A percentile compares a stretch with the other conserved stretches of the same genome.
These are phyloP conservation scores for Myrmophylax atrothorax DNA, from an alignment of 2,113 vertebrate genomes.

Conservation along the genomic window DNA sequence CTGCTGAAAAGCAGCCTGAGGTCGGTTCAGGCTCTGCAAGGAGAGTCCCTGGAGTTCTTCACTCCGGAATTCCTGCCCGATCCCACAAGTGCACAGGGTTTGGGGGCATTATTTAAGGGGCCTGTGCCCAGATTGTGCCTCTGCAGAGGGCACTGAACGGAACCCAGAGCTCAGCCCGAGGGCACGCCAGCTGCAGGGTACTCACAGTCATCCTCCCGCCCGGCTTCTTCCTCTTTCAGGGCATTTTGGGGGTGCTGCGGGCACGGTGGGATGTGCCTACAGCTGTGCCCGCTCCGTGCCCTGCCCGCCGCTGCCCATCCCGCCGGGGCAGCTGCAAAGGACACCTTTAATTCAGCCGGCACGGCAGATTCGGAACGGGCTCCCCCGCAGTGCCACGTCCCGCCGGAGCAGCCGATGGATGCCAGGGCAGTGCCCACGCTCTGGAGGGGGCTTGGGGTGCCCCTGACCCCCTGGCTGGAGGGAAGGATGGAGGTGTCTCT, in stretches of 20 bases:
- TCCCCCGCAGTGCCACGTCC: slow-evolving; percentile 52
- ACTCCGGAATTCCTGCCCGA: neutral
- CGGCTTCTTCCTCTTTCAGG: slow-evolving; percentile 72
- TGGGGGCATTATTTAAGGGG: neutral
- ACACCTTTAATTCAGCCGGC: slow-evolving; percentile 70
- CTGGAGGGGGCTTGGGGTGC: slow-evolving; percentile 16
- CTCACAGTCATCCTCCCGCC: slow-evolving; percentile 80
- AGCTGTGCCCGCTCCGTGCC: slow-evolving; percentile 65
- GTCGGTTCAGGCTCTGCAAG: neutral
- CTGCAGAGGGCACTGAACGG: neutral
- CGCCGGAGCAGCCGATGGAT: slow-evolving; percentile 29
- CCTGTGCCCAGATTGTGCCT: neutral
- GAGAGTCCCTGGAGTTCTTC: neutral
- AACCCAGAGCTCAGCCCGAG: neutral
- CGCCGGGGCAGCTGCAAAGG: slow-evolving; percentile 68
- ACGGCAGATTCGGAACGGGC: slow-evolving; percentile 51
- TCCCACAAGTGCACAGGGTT: neutral
- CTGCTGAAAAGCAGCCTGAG: neutral
- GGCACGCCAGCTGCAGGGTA: neutral
- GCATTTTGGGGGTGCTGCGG: slow-evolving; percentile 65
- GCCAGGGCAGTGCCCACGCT: slow-evolving; percentile 16
- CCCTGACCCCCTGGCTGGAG: slow-evolving; percentile 19
- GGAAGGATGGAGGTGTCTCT: slow-evolving; percentile 9
- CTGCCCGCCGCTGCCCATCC: slow-evolving; percentile 61
- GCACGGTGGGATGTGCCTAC: neutral